Evolutionary conservation across 2,797 vertebrate genomes (phyloP).

Genomic region (Darevskia mixta): DNA sequence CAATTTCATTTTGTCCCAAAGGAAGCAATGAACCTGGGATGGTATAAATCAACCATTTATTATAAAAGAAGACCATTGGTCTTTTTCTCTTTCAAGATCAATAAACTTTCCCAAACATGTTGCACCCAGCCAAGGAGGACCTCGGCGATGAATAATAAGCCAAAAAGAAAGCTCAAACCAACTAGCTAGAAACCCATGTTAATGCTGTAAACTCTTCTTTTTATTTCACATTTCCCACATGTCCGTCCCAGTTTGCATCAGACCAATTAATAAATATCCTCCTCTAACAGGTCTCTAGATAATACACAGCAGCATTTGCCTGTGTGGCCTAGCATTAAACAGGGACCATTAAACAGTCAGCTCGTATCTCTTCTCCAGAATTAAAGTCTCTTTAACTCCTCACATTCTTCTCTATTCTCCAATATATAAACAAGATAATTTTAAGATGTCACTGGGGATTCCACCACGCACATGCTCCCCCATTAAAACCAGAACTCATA

Average conservation of each 20-base stretch:
- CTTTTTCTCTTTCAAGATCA: conserved; percentile 46
- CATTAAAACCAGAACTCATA: background rate
- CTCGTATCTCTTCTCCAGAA: conserved; percentile 64
- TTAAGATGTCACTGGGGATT: conserved; percentile 39
- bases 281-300: conserved; percentile 73
- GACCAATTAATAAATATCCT: conserved; percentile 72
- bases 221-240: conserved; percentile 63
- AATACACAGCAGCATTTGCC: conserved; percentile 73
- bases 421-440: conserved; percentile 39
- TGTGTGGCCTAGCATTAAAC: conserved; percentile 72
- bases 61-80: conserved; percentile 57
- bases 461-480: background rate
- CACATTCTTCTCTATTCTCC: conserved; percentile 39
- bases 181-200: conserved; percentile 48
- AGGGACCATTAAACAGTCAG: conserved; percentile 75
- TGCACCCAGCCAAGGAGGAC: conserved; percentile 57
- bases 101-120: conserved; percentile 50
- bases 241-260: conserved; percentile 66
- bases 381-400: conserved; percentile 68
- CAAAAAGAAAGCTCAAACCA: conserved; percentile 55
- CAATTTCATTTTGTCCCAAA: conserved; percentile 45
- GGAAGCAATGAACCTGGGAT: conserved; percentile 36
- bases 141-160: conserved; percentile 47
- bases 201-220: conserved; percentile 58
- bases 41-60: conserved; percentile 60